These are phyloP conservation scores for Escarpia spicata DNA, from an alignment of 2,888 invertebrate genomes.

Conservation along the genomic window DNA sequence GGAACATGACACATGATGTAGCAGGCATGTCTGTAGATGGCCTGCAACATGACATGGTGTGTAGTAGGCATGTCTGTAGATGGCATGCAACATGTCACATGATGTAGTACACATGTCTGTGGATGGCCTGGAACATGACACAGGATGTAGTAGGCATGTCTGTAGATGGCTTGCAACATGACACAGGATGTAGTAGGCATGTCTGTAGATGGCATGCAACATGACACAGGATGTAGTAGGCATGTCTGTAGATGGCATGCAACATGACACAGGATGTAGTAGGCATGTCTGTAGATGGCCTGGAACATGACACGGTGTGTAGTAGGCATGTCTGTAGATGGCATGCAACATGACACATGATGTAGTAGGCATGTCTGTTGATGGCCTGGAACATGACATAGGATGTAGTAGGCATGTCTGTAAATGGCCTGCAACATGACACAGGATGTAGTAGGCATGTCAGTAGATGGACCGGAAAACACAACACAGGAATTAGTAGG, in stretches of 20 bases:
- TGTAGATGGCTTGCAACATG: not conserved
- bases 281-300: no score
- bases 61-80: not conserved
- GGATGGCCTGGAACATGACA: not conserved
- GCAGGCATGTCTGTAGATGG: not conserved
- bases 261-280: conserved; percentile 26
- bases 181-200: conserved; percentile 43
- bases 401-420: not conserved
- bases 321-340: no score
- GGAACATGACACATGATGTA: no score
- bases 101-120: not conserved
- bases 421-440: not conserved
- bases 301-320: no score
- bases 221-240: conserved; percentile 38
- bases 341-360: no score
- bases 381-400: not conserved
- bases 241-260: conserved; percentile 38
- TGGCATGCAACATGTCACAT: conserved; percentile 47
- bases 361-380: no score
- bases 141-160: not conserved
- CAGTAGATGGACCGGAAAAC: not conserved
- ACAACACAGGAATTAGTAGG: not conserved
- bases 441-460: not conserved
- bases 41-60: no score
- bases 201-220: conserved; percentile 52